phyloP scores from a whole-genome alignment of 2,797 vertebrate genomes.

The Acropternis orthonyx region DNA sequence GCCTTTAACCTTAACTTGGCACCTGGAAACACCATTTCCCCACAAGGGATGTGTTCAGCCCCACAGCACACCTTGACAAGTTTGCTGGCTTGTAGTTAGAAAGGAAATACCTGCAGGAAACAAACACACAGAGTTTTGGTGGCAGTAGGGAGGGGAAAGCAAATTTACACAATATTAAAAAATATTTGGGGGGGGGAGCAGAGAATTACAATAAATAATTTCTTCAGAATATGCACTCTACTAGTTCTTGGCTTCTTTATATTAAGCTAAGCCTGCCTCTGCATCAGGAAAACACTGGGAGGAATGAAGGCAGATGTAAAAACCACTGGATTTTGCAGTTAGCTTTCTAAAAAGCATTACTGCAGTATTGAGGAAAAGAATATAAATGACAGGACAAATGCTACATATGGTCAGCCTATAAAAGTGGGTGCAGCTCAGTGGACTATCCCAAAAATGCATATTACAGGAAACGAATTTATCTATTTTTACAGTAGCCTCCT shows the following conservation, averaged over 20 bases:
- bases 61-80: background rate
- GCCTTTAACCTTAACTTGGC: background rate
- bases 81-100: background rate
- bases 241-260: background rate
- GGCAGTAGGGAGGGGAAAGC: background rate
- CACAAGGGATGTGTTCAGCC: fast-evolving
- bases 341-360: background rate
- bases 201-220: background rate
- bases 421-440: background rate
- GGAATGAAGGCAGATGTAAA: background rate
- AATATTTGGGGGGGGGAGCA: fast-evolving
- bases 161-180: background rate
- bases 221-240: background rate
- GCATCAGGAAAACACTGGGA: background rate
- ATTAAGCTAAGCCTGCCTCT: background rate
- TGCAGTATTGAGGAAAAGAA: background rate
- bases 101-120: background rate
- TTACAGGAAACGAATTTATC: background rate
- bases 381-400: background rate
- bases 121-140: background rate
- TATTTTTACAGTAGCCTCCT: background rate
- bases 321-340: background rate
- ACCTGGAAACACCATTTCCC: background rate
- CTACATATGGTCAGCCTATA: background rate
- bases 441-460: background rate